Evolutionary conservation across 2,113 vertebrate species (phyloP).

Genomic region (Callocephalon fimbriatum): DNA sequence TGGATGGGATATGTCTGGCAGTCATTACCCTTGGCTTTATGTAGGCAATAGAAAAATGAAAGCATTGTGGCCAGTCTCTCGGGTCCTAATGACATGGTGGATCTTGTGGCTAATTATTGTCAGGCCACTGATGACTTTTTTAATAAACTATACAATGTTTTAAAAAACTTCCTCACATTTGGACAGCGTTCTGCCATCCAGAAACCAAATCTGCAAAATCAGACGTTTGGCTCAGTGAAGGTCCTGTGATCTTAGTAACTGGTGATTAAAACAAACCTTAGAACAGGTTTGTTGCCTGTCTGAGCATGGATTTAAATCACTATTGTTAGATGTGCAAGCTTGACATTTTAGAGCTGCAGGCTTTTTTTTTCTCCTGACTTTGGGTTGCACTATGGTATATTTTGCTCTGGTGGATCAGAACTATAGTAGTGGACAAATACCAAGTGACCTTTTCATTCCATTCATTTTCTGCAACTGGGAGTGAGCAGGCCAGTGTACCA

Average conservation of each 20-base stretch:
- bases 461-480: neutral
- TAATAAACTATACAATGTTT: neutral
- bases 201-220: neutral
- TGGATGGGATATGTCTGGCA: neutral
- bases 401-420: neutral
- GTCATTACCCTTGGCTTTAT: neutral
- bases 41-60: neutral
- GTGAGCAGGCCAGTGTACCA: neutral
- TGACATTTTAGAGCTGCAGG: neutral
- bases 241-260: neutral
- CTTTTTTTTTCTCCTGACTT: neutral
- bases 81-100: neutral
- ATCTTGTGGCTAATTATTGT: neutral
- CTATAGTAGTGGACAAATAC: neutral
- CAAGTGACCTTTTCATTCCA: neutral
- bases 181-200: neutral
- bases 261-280: neutral
- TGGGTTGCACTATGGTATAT: neutral
- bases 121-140: neutral
- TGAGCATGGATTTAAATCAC: neutral
- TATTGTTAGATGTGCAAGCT: neutral
- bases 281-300: neutral
- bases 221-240: neutral
- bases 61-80: neutral
- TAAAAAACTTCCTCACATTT: neutral